Conservation (phyloP, 1,140 invertebrate genomes). For the Drosophila teissieri region DNA sequence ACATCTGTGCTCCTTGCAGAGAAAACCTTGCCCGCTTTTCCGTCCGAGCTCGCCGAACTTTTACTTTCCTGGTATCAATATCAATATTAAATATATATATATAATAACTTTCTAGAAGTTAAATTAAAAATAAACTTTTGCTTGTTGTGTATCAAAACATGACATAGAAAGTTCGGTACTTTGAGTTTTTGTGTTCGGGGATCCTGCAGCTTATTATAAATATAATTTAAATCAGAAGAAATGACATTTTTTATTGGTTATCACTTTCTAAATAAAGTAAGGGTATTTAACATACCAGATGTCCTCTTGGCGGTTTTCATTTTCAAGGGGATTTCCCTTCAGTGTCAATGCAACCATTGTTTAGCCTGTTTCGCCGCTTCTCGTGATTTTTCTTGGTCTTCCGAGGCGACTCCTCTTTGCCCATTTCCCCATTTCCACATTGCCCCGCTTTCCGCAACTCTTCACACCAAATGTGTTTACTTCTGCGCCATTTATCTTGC, state of each 20-base stretch:
- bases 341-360: constrained; percentile 61
- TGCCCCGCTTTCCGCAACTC: constrained; percentile 37
- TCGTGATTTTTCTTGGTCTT: constrained; percentile 58
- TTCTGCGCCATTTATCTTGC: constrained; percentile 79
- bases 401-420: constrained; percentile 14
- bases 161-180: too few species aligned
- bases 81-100: too few species aligned
- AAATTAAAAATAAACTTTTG: background rate
- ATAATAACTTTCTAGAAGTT: too few species aligned
- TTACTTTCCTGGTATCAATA: constrained; percentile 11
- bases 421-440: constrained; percentile 16
- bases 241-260: too few species aligned
- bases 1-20: constrained; percentile 27
- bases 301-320: background rate
- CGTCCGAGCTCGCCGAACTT: constrained; percentile 3
- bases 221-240: too few species aligned
- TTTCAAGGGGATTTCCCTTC: constrained; percentile 24
- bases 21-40: background rate
- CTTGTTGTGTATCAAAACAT: too few species aligned
- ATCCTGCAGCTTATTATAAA: too few species aligned
- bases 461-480: constrained; percentile 79
- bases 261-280: too few species aligned
- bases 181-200: too few species aligned
- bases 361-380: constrained; percentile 46
- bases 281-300: background rate